Evolutionary conservation across 2,113 vertebrate genomes (phyloP), one percentile per base, ranked within the genome.

Genomic region (Eclectus roratus): DNA sequence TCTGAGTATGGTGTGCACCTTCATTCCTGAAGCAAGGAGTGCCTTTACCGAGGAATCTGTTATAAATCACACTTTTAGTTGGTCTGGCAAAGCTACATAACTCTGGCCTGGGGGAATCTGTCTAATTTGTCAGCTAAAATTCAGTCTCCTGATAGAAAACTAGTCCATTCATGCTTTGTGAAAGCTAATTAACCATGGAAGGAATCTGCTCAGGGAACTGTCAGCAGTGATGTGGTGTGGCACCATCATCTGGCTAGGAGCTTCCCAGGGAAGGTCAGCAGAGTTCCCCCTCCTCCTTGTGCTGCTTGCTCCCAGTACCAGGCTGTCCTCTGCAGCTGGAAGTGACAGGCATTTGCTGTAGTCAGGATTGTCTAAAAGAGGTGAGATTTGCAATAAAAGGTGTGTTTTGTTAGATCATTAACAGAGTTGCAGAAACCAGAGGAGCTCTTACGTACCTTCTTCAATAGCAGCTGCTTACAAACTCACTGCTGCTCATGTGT

Each of bases 81-180:
- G 86, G 96, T 85, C 96, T 97, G 97, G 97, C 97, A 97, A 88
- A 89, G 96, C 95, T 70, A 41, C 81, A 89, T 72, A 94, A 95
- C 97, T 93, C 93, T 97, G 66, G 97, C 98, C 98, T 95, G 76
- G 2, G 97, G 98, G 98, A 97, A 97, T 91, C 96, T 97, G 96
- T 97, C 98, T 97, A 97, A 97, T 98, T 97, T 98, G 98, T 98
- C 98, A 98, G 97, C 94, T 97, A 96, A 96, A 96, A 97, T 96
- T 97, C 94, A 95, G 97, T n/a, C 97, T 96, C 82, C 88, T 94
- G 81, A 74, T 94, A 73, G 79, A 88, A 95, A 97, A 97, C 98
- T 91, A 98, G 98, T 97, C 97, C 44, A 27, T 97, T 98, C 98
- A 97, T 97, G 98, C 94, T 68, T 68, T 20, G 49, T 44, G 89